These are phyloP conservation scores for Pagrus major DNA, from an alignment of 2,113 vertebrate genomes.

Conservation along the genomic window DNA sequence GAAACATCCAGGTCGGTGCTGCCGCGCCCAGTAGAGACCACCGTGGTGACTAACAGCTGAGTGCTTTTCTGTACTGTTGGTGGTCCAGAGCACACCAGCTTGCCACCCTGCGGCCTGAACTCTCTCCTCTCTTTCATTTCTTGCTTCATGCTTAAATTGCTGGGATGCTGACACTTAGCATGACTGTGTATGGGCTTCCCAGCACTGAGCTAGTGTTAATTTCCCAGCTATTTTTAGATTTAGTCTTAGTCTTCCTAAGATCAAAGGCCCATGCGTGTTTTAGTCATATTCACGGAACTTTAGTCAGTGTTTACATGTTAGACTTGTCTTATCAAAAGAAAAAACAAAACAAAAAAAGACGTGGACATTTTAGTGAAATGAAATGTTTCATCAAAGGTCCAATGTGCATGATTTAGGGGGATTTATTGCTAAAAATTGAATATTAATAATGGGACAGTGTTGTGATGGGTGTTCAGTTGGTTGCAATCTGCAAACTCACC, in stretches of 20 bases:
- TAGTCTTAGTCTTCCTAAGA: not conserved
- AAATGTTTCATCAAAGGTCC: no score
- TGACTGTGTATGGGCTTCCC: slow-evolving; percentile 1
- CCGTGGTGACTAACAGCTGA: slow-evolving; percentile 32
- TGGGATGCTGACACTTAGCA: slow-evolving; percentile 3
- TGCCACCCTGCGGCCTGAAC: slow-evolving; percentile 14
- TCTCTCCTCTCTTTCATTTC: slow-evolving; percentile 5
- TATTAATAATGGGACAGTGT: no score
- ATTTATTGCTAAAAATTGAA: no score
- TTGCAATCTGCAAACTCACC: no score
- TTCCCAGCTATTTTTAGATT: slow-evolving; percentile 2
- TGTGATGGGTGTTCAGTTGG: no score
- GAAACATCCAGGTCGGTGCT: slow-evolving; percentile 38
- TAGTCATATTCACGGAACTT: not conserved
- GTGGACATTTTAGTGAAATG: no score
- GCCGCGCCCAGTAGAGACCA: slow-evolving; percentile 39
- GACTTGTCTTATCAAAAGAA: no score
- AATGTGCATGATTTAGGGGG: no score
- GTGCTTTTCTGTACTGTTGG: slow-evolving; percentile 53
- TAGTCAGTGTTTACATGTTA: not conserved
- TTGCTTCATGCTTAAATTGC: not conserved
- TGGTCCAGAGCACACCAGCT: slow-evolving; percentile 36
- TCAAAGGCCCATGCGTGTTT: not conserved
- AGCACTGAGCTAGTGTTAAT: not conserved
- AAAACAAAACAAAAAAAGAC: no score